Evolutionary conservation across 2,888 invertebrate species (phyloP).

Genomic region (Melanostoma mellinum): DNA sequence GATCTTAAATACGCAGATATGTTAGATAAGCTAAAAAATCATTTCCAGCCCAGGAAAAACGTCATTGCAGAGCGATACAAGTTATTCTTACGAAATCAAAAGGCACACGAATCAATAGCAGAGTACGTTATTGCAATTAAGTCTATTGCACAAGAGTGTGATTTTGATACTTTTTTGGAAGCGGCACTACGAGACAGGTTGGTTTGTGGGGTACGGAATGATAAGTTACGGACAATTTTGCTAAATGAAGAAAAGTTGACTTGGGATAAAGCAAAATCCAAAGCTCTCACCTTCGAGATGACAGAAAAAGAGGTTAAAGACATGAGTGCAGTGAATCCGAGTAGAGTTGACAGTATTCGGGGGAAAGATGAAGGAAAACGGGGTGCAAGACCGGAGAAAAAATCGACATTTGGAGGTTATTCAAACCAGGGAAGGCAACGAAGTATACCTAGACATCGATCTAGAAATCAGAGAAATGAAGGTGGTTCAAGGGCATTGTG

Average conservation of each 20-base stretch:
- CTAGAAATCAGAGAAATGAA: background rate
- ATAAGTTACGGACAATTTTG: constrained; percentile 9
- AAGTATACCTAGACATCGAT: constrained; percentile 17
- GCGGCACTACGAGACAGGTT: background rate
- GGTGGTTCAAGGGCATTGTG: constrained; percentile 3
- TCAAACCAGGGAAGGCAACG: constrained; percentile 1
- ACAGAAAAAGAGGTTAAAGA: constrained; percentile 19
- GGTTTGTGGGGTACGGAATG: constrained; percentile 20
- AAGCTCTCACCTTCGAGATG: constrained; percentile 9
- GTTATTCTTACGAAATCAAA: too few relatives aligned
- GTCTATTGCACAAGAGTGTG: too few relatives aligned
- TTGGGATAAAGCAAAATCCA: constrained; percentile 14
- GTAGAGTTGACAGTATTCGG: constrained; percentile 14
- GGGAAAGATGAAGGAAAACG: constrained; percentile 11
- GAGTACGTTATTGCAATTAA: too few relatives aligned
- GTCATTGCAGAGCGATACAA: too few relatives aligned
- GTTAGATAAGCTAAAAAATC: too few relatives aligned
- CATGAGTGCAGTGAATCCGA: constrained; percentile 10
- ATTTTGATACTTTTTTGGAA: constrained; percentile 23
- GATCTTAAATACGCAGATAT: too few relatives aligned
- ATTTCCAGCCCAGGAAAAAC: too few relatives aligned
- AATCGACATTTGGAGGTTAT: background rate
- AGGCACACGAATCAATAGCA: too few relatives aligned
- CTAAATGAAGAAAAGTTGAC: constrained; percentile 20
- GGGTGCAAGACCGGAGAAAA: background rate